Base-by-base conservation (phyloP, 2,113 vertebrate species). In the Parus major region DNA sequence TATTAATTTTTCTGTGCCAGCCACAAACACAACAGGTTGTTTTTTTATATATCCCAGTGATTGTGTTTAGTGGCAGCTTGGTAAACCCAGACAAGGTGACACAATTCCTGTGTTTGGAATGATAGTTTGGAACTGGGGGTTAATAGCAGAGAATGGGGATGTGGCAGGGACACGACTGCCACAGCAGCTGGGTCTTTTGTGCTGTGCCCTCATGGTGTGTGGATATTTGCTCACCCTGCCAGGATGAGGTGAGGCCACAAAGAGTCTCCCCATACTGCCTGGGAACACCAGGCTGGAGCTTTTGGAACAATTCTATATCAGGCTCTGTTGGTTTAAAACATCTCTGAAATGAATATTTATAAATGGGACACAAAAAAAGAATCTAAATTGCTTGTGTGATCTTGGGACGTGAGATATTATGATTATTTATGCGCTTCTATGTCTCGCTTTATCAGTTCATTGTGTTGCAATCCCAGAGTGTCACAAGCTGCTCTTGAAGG, bases 271-370 rank as follows among this genome's bases (percentile, higher is more conserved):
- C 65, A 33, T 31, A 1, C 41, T 49, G 60, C 39, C 20, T 1
- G 11, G 41, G 49, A 76, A 52, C 1, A 4, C 35, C 52, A 56
- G 56, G 42, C 50, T 88, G 41, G 64, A 66, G 69, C 84, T 69
- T 89, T 69, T 59, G 85, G 36, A 64, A 60, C 84, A 31, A 9
- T 64, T 68, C 77, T 80, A 53, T 70, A 55, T 61, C 82, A 66
- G 80, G 87, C 50, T 76, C 86, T 84, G 80, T 57, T 95, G 92
- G 83, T 93, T 95, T 96, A 91, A 92, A 81, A 91, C 44, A 64
- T 56, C 72, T 83, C 86, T 73, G 96, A 92, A 94, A 96, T 92
- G 79, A 95, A 88, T 96, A 95, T 97, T 96, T 93, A 94, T 93
- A 88, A 96, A 76, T 0, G 14, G 63, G 90, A 60, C 42, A 42